Percentiles rank a stretch among this genome's conserved stretches.
Conservation (phyloP, 2,888 invertebrate species). For the Himalopsyche tibetana region DNA sequence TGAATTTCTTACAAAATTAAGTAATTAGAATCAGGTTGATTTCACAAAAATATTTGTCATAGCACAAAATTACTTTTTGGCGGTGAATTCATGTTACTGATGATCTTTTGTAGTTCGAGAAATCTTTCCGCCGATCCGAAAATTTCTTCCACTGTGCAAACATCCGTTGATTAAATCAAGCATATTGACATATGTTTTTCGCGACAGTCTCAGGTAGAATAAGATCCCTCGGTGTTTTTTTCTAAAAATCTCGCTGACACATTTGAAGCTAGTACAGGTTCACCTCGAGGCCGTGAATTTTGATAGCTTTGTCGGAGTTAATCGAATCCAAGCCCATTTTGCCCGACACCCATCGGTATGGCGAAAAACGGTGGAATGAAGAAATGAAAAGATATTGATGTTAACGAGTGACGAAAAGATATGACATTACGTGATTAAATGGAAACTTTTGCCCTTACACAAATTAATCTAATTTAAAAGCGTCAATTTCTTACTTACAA, state of each 20-base stretch:
- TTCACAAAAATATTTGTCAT: no score
- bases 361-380: slow-evolving; percentile 2
- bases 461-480: no score
- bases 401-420: not conserved
- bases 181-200: slow-evolving; percentile 24
- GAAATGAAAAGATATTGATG: not conserved
- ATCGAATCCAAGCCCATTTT: slow-evolving; percentile 50
- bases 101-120: not conserved
- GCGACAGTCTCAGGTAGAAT: not conserved
- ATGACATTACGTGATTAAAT: not conserved
- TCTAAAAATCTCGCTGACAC: slow-evolving; percentile 12
- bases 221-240: slow-evolving; percentile 8
- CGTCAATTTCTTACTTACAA: no score
- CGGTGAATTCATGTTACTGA: not conserved
- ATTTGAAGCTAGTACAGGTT: not conserved
- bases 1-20: no score
- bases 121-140: not conserved
- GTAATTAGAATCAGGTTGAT: no score
- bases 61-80: no score
- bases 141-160: not conserved
- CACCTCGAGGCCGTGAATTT: slow-evolving; percentile 27
- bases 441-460: no score
- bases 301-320: slow-evolving; percentile 28
- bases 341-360: not conserved
- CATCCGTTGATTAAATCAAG: slow-evolving; percentile 37